Percentiles rank a stretch among this genome's conserved stretches.
phyloP scores from a whole-genome alignment of 2,797 vertebrate genomes.

The Micrastur ruficollis region DNA sequence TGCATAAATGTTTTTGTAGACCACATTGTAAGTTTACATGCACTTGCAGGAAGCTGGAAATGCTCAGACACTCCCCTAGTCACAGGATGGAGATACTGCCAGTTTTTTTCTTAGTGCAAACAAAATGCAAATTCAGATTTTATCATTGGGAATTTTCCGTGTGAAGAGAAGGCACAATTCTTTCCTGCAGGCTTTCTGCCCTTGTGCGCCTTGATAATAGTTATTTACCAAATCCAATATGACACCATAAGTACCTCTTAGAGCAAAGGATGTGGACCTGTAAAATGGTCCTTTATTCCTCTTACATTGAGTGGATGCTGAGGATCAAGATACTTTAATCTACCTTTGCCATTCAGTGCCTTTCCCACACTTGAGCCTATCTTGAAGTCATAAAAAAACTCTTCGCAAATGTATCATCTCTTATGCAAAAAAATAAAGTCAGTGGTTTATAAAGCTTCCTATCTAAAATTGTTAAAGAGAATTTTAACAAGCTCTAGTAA shows the following conservation, averaged over 20 bases:
- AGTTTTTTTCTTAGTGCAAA: neutral
- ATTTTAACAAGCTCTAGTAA: slow-evolving; percentile 41
- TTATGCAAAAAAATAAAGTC: neutral
- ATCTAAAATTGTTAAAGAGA: slow-evolving; percentile 18
- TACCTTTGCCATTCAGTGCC: neutral
- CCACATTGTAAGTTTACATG: neutral
- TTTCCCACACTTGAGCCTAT: neutral
- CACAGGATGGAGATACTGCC: neutral
- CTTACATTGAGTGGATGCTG: neutral
- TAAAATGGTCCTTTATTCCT: neutral
- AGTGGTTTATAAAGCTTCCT: neutral
- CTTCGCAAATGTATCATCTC: neutral
- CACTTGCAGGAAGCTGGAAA: neutral
- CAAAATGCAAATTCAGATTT: neutral
- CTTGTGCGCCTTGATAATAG: neutral
- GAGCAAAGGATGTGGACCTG: neutral
- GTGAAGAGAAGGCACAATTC: neutral
- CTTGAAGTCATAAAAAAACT: neutral
- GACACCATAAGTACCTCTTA: neutral
- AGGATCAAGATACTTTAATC: neutral
- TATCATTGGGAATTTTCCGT: neutral
- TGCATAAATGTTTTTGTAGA: neutral
- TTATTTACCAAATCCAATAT: neutral
- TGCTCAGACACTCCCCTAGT: neutral
- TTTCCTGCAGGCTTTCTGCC: neutral